Base-by-base conservation (phyloP, 2,797 vertebrate genomes). In the Halcyon chelicuti region DNA sequence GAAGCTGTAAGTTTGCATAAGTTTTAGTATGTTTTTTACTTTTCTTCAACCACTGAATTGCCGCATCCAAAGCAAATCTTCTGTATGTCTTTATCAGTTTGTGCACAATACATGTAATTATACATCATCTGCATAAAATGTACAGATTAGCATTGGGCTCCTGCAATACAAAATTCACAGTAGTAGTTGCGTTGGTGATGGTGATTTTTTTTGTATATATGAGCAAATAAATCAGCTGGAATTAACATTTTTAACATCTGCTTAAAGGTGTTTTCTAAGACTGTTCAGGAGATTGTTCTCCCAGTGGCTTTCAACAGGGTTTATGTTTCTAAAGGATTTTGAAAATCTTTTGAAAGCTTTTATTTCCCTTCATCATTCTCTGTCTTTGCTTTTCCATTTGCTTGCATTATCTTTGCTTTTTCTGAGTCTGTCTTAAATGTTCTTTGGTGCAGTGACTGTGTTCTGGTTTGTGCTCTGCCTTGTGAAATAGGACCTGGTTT, bases 1-100 rank as follows among this genome's bases (percentile, higher is more conserved):
- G 99, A 99, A 98, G 98, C 98, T 98, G 99, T 99, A 98, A 96
- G 98, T 98, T 94, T 72, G 88, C 17, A 15, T 66, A 65, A 61
- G 63, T 86, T 76, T 60, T 55, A 75, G 23, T 65, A 10, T 47
- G 8, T 21, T 55, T 88, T 61, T 90, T 26, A 20, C 21, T 52
- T 90, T 61, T 26, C 42, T 67, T 51, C 8, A 2, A 76, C 62
- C 6, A n/a, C 26, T 84, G 71, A 84, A 66, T 60, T 70, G 35
- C 12, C 70, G 14, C 8, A 19, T 54, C 39, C 13, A 72, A 39
- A 76, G 18, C 28, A 62, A 70, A 46, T 65, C 7, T 55, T 19
- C 44, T 86, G 1, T n/a, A 10, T 74, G 14, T 79, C 23, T 55
- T 90, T 51, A 39, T 46, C 25, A 33, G 8, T 87, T 86, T 33